Evolutionary conservation across 2,888 invertebrate species (phyloP), one percentile per base, ranked within the genome.

Genomic region (Laspeyria flexula): DNA sequence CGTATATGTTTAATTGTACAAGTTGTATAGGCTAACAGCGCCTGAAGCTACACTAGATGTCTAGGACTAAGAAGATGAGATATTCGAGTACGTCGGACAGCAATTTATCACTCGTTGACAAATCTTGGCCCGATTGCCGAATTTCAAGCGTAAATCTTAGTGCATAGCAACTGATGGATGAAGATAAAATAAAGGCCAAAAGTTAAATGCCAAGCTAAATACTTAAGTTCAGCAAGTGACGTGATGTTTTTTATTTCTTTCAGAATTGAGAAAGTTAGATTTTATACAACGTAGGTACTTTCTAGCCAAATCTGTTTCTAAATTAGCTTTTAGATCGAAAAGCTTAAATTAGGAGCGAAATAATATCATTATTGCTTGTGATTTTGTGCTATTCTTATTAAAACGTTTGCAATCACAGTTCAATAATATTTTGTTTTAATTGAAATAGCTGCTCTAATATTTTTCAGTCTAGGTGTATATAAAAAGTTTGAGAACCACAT

Each of bases 31-130:
- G n/a, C 34, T 35, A 5, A 35, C 18, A 18, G 18, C 18, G 34
- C 15, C 34, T 35, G 16, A 35, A 35, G 18, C 41, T 29, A 44
- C 43, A 38, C 35, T 40, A 40, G n/a, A 12, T 21, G 35, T 15
- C 30, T 29, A 18, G 48, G 44, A 43, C 40, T 40, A 39, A 37
- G 39, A 49, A 61, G 52, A 43, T 62, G 46, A 43, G 41, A 49
- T 33, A 38, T 57, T 45, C 31, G 41, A 33, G 46, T 29, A 55
- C 27, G 38, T 42, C 33, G 12, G 41, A 41, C 7, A 34, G 48
- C 45, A 43, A 63, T 61, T 52, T 43, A 61, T 61, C 60, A 61
- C 49, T 37, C 34, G 21, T 35, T 35, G 38, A 43, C 43, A 50
- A 62, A 48, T 48, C 51, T 45, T 34, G 31, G 37, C 52, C 29